Evolutionary conservation across 2,797 vertebrate genomes (phyloP).

Genomic region (Clarias laeviceps): DNA sequence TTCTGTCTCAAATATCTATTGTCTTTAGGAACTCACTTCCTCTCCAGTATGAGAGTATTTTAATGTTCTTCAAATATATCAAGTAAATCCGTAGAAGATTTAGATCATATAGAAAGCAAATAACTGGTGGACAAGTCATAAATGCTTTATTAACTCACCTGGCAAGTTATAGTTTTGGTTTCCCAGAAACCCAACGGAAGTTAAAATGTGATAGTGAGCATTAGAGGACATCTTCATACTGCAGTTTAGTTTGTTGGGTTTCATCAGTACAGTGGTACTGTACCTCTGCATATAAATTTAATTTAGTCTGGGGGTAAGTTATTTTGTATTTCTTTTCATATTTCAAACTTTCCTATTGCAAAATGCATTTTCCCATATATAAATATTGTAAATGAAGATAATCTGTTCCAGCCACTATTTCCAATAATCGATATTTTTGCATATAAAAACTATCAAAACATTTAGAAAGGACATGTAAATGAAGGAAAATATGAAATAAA

Average conservation of each 20-base stretch:
- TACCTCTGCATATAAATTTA: too few relatives aligned
- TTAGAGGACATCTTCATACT: not conserved
- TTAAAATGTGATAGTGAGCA: not conserved
- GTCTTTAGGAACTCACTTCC: not conserved
- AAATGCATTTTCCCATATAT: too few relatives aligned
- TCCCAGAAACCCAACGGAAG: not conserved
- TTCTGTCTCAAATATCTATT: too few relatives aligned
- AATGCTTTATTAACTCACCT: not conserved
- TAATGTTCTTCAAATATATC: not conserved
- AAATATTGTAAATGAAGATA: too few relatives aligned
- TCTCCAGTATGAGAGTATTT: not conserved
- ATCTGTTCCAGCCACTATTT: too few relatives aligned
- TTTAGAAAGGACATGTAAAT: too few relatives aligned
- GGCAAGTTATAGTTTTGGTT: not conserved
- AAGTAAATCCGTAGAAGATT: not conserved
- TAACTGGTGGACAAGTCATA: not conserved
- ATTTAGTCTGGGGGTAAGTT: too few relatives aligned
- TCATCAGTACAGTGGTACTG: not conserved
- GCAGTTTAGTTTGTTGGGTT: not conserved
- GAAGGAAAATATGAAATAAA: too few relatives aligned
- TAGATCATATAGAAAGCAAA: not conserved
- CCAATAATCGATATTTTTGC: too few relatives aligned
- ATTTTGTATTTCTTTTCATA: too few relatives aligned
- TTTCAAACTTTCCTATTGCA: too few relatives aligned
- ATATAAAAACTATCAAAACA: too few relatives aligned